Evolutionary conservation across 2,888 invertebrate species (phyloP), one percentile per base, ranked within the genome.

Genomic region (Rhogogaster chlorosoma): DNA sequence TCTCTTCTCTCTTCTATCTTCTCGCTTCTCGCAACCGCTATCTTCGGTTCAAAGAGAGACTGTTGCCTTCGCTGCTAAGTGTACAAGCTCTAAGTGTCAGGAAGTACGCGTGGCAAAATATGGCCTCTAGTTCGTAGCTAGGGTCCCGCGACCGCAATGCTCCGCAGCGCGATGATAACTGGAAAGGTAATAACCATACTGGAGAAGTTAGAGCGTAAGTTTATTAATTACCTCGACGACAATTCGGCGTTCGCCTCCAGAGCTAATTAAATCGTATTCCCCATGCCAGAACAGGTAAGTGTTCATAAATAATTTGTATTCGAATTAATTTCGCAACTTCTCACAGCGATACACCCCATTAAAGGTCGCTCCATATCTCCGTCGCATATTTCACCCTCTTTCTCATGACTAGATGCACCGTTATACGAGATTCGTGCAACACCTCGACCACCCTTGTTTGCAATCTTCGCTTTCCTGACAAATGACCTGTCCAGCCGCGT

Each of bases 401-500:
- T 53, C 29, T 32, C 73, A 32, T 12, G 77, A 22, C 67, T 42
- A 22, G n/a, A 15, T 49, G 22, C 22, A 38, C 18, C 57, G 57
- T n/a, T 77, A 9, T 49, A 32, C 53, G 10, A 42, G 78, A 36
- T 57, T 32, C 57, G 78, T 78, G 57, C 80, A 80, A 80, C 83
- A 67, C 67, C 83, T 67, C 83, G 57, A 64, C 83, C 45, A 83
- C 67, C 67, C 67, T 67, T 70, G 83, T 67, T 83, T 83, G 83
- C 67, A 83, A 83, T 83, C 83, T 70, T 83, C 67, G n/a, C 36
- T 67, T 45, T 64, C 49, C 45, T 83, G 83, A 83, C 83, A 83
- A 83, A 83, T 83, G 64, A 70, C 83, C 83, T 83, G 83, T 83
- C 83, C 67, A 36, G 83, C 70, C 32, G 45, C 45, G 83, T 83